Conservation (phyloP, 2,888 invertebrate genomes). For the Diarsia rubi region DNA sequence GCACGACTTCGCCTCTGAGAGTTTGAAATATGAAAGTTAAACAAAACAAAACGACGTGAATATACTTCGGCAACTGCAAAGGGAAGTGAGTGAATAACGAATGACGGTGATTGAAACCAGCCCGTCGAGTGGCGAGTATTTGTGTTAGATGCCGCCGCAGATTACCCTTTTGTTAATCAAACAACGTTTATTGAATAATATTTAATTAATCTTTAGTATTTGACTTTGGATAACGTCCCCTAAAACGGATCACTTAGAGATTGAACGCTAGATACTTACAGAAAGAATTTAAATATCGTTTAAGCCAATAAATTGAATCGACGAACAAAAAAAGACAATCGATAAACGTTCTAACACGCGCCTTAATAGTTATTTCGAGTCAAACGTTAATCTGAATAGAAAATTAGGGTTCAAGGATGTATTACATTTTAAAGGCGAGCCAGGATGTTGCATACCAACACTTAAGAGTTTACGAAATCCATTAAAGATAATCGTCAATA, state of each 20-base stretch:
- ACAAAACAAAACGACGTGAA: constrained; percentile 87
- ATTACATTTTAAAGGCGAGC: constrained; percentile 77
- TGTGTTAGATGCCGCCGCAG: constrained; percentile 90
- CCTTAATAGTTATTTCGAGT: constrained; percentile 74
- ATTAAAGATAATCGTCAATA: constrained; percentile 88
- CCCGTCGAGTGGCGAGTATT: constrained; percentile 85
- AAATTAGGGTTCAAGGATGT: constrained; percentile 80
- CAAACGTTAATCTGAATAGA: constrained; percentile 78
- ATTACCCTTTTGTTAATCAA: constrained; percentile 90
- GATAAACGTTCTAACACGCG: constrained; percentile 72
- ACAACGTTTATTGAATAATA: constrained; percentile 89
- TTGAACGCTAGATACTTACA: constrained; percentile 66
- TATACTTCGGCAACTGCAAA: constrained; percentile 88
- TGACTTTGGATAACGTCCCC: constrained; percentile 81
- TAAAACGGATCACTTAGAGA: constrained; percentile 68
- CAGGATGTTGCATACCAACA: constrained; percentile 82
- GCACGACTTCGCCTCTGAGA: constrained; percentile 79
- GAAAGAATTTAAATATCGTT: constrained; percentile 65
- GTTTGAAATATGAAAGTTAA: constrained; percentile 88
- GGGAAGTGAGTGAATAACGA: constrained; percentile 90
- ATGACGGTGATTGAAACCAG: constrained; percentile 89
- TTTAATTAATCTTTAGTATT: constrained; percentile 89
- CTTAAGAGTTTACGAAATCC: constrained; percentile 86
- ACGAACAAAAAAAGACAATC: constrained; percentile 43
- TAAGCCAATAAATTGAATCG: constrained; percentile 57